Evolutionary conservation across 1,140 invertebrate genomes (phyloP), one percentile per base, ranked within the genome.

Genomic region (Venustaconcha ellipsiformis): DNA sequence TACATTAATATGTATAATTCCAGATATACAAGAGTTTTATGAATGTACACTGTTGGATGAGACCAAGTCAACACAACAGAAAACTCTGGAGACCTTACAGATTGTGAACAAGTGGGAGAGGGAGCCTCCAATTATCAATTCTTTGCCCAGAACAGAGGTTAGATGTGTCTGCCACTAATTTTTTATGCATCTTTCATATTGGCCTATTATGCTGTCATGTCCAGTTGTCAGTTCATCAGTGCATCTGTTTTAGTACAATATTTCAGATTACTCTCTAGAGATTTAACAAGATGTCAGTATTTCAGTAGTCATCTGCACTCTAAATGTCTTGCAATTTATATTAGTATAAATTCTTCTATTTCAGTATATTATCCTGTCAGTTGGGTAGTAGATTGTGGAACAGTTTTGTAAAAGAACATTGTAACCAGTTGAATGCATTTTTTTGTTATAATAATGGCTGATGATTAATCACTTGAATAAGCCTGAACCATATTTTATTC

Each of bases 21-120:
- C 94, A 98, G 97, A 99, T 93, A 99, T 99, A 87, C 97, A 99
- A 93, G 97, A 99, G 91, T 99, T 99, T 91, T 99, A 99, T 91
- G 97, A 99, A 92, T 92, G 98, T 80, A 98, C 97, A 65, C 92
- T 99, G 78, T 92, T 99, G 84, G 97, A 99, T 92, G 97, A 99
- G 88, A 95, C 94, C 65, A 98, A 99, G 92, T 95, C 95, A 70
- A 93, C 96, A 72, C 95, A 97, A 88, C 95, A 98, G 92, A 99
- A 99, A 91, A 97, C 96, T 74, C 94, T 94, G 37, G 97, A 99
- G 91, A 98, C 97, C 55, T 94, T 98, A 82, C 94, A 96, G 86
- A 97, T 99, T 88, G 97, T 97, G 70, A 96, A 95, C 87, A 97
- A 97, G 92, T 98, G 97, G 96, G 96, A 88, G 71, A 72, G 78